Percentiles rank a stretch among this genome's conserved stretches.
Evolutionary conservation across 2,797 vertebrate species (phyloP).

Genomic region (Melanotaenia trifasciata): DNA sequence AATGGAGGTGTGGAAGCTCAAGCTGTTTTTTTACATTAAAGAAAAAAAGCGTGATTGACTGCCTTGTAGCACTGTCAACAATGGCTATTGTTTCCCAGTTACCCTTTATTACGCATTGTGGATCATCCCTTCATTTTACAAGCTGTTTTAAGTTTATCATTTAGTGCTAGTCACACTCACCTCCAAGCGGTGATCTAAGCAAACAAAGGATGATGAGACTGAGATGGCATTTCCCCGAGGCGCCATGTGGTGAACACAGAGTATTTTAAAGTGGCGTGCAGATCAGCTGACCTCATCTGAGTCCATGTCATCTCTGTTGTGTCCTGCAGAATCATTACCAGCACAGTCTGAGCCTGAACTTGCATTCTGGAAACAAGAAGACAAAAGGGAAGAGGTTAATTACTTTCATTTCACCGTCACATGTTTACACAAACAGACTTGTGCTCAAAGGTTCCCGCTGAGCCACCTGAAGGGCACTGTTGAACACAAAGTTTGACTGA

Average conservation of each 20-base stretch:
- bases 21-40: no score
- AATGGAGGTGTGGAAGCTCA: no score
- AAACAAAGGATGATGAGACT: constrained; percentile 10
- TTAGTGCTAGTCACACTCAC: constrained; percentile 6
- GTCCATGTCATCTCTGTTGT: not conserved
- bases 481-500: constrained; percentile 39
- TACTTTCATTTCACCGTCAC: constrained; percentile 1
- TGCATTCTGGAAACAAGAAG: not conserved
- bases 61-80: not conserved
- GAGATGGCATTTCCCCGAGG: constrained; percentile 21
- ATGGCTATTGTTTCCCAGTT: not conserved
- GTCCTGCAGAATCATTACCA: constrained; percentile 14
- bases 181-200: constrained; percentile 7
- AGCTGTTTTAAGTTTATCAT: not conserved
- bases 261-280: not conserved
- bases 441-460: constrained; percentile 11
- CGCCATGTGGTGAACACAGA: constrained; percentile 4
- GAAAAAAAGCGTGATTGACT: no score
- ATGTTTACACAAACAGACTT: constrained; percentile 21
- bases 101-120: not conserved
- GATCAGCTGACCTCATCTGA: not conserved
- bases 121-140: not conserved
- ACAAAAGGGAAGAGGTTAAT: constrained; percentile 19
- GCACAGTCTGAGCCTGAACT: not conserved
- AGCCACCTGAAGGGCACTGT: constrained; percentile 30